A percentile compares a stretch with the other conserved stretches of the same genome.
These are phyloP conservation scores for Acanthiza pusilla DNA, from an alignment of 2,797 vertebrate species.

Conservation along the genomic window DNA sequence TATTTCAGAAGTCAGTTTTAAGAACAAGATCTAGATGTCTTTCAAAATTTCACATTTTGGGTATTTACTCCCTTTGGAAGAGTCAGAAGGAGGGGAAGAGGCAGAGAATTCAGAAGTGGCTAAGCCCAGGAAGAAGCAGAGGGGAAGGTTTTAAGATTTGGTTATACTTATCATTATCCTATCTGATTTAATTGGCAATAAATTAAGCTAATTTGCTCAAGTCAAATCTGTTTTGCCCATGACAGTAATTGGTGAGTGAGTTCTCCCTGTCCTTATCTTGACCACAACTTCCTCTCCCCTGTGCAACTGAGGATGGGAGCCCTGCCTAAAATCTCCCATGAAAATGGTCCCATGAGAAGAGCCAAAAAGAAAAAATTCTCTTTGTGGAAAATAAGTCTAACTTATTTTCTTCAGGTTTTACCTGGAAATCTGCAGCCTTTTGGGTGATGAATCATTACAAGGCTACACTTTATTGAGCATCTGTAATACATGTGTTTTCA, in stretches of 20 bases:
- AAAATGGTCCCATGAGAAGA: background rate
- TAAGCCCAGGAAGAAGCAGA: background rate
- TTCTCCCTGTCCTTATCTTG: background rate
- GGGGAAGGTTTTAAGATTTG: background rate
- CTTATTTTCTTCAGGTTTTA: background rate
- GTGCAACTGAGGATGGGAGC: background rate
- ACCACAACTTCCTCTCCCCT: background rate
- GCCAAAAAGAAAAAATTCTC: no score
- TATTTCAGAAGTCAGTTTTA: background rate
- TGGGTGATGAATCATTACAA: background rate
- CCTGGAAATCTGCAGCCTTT: background rate
- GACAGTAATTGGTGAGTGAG: background rate
- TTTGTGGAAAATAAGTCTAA: background rate
- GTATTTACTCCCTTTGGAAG: background rate
- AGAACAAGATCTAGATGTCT: background rate
- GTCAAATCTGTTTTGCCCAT: background rate
- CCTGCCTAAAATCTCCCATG: background rate
- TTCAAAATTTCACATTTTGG: background rate
- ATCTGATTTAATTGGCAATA: background rate
- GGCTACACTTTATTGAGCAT: background rate
- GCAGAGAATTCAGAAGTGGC: background rate
- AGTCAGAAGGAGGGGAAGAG: background rate
- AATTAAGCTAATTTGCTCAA: background rate
- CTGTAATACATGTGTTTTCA: background rate
- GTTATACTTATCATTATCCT: background rate